phyloP scores from a whole-genome alignment of 2,888 invertebrate species.

The Chrysina gloriosa region DNA sequence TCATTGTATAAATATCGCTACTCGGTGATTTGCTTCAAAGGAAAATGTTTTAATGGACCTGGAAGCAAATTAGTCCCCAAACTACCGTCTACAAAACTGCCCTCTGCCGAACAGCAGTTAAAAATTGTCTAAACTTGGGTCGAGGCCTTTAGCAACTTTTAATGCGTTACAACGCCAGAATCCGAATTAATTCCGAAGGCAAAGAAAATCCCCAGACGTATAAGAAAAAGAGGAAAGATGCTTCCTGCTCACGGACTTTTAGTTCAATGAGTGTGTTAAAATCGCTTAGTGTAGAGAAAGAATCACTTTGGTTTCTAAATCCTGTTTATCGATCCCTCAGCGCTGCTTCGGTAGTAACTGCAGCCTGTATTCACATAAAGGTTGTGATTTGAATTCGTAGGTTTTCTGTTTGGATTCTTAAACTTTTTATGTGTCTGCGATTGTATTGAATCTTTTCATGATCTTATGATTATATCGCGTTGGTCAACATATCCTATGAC shows the following conservation, averaged over 20 bases:
- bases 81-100: too few species aligned
- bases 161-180: conserved; percentile 24
- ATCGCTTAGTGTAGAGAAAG: conserved; percentile 46
- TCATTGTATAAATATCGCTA: too few species aligned
- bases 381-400: conserved; percentile 56
- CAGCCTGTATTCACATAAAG: conserved; percentile 54
- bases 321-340: conserved; percentile 57
- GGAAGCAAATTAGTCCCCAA: too few species aligned
- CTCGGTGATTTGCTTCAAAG: too few species aligned
- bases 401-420: conserved; percentile 49
- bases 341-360: conserved; percentile 56
- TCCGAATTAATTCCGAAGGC: conserved; percentile 37
- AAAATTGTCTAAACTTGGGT: conserved; percentile 29
- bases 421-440: too few species aligned
- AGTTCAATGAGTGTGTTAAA: conserved; percentile 43
- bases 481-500: too few species aligned
- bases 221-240: conserved; percentile 39
- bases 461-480: too few species aligned
- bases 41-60: too few species aligned
- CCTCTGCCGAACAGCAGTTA: conserved; percentile 31
- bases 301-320: conserved; percentile 58
- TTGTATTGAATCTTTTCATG: conserved; percentile 59
- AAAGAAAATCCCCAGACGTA: conserved; percentile 36
- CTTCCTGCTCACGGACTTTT: conserved; percentile 37
- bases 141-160: conserved; percentile 28